Base-by-base conservation (phyloP, 2,797 vertebrate species). In the Argya squamiceps region DNA sequence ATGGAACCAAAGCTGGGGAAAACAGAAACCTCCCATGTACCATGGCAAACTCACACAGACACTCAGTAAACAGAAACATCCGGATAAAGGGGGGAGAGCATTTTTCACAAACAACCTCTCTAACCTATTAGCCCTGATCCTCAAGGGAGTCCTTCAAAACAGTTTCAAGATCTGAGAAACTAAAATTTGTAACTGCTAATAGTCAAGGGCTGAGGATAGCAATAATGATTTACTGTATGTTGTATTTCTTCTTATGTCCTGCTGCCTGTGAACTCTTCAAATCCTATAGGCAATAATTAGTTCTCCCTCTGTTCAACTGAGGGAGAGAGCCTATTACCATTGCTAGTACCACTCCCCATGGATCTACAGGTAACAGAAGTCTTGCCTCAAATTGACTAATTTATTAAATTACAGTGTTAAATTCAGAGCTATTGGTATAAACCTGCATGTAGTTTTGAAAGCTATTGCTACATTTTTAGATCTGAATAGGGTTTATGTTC, bases 101-200 rank as follows among this genome's bases (percentile, higher is more conserved):
- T 93, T 93, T 96, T 86, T 92, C 65, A 73, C 62, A 52, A 86
- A 55, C 81, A 93, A 90, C 69, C 29, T 21, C 50, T 88, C 50
- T 90, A 78, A 93, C 70, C 65, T 88, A 71, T 93, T 91, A 94
- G 73, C 43, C 29, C 50, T 47, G 36, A 73, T 84, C 50, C 90
- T 93, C 92, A 56, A 84, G 76, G 70, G 92, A 92, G 39, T 81
- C 52, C 59, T 95, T 90, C 47, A 75, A 68, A 94, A 62, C 30
- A 44, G 22, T 81, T 90, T 86, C 69, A 78, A 68, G 82, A 64
- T 77, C 29, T 87, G 73, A 56, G 47, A 65, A 95, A 79, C 69
- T 73, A 50, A 69, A 92, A 84, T 90, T 81, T 93, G 43, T 81
- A 73, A 78, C 84, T 87, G 46, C 69, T 83, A 37, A 92, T 94